Evolutionary conservation across 1,140 invertebrate species (phyloP).

Genomic region (Riptortus pedestris): DNA sequence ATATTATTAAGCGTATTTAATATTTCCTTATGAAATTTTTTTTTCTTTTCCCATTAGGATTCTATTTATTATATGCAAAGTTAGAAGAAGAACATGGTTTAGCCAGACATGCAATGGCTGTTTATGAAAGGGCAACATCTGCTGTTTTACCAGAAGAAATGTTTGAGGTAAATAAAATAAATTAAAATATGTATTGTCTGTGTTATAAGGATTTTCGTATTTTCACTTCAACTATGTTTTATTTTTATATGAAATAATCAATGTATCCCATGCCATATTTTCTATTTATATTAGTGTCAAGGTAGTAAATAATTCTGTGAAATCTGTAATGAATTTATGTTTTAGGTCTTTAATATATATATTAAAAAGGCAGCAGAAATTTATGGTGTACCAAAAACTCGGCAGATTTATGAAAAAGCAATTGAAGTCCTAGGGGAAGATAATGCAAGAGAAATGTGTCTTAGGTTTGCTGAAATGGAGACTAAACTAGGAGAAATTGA

Average conservation of each 20-base stretch:
- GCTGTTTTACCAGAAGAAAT: conserved; percentile 85
- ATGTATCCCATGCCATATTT: conserved; percentile 19
- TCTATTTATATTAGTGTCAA: too few relatives aligned
- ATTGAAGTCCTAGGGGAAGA: conserved; percentile 87
- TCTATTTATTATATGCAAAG: conserved; percentile 95
- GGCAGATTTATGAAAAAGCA: conserved; percentile 96
- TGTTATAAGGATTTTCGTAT: conserved; percentile 16
- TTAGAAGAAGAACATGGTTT: conserved; percentile 96
- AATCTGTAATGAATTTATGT: too few relatives aligned
- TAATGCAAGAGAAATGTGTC: conserved; percentile 90
- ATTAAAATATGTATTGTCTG: neutral
- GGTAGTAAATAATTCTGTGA: too few relatives aligned
- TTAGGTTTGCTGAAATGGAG: conserved; percentile 95
- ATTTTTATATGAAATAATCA: conserved; percentile 7
- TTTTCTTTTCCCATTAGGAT: conserved; percentile 52
- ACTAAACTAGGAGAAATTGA: conserved; percentile 96
- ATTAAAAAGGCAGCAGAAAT: conserved; percentile 96
- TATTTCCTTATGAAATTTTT: conserved; percentile 2
- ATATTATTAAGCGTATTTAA: too few relatives aligned
- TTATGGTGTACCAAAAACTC: conserved; percentile 90
- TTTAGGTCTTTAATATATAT: conserved; percentile 93
- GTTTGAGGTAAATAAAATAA: conserved; percentile 57
- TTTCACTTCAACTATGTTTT: conserved; percentile 2
- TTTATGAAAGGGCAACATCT: conserved; percentile 89
- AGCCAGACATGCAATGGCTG: conserved; percentile 92